These are phyloP conservation scores for Leptinotarsa rubiginosa DNA, from an alignment of 2,888 invertebrate species.

Conservation along the genomic window DNA sequence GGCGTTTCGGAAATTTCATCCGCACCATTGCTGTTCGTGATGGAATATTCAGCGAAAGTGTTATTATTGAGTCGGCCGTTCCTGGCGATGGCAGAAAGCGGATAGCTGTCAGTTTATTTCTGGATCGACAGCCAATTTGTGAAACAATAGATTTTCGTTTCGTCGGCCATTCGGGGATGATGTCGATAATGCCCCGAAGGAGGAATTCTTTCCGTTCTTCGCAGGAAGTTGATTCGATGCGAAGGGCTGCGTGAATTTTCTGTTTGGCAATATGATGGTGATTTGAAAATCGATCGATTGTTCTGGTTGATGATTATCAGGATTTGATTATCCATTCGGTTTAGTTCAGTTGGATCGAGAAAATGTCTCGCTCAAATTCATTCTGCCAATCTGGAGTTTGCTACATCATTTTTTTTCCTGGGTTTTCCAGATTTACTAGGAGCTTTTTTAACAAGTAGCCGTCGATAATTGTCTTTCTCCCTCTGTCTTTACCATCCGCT, in stretches of 20 bases:
- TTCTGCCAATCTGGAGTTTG: no score
- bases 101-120: constrained; percentile 33
- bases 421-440: no score
- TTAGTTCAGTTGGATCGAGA: no score
- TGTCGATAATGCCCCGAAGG: constrained; percentile 15
- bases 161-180: background rate
- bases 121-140: constrained; percentile 33
- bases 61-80: constrained; percentile 30
- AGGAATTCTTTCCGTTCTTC: background rate
- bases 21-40: constrained; percentile 26
- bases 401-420: no score
- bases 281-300: background rate
- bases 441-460: no score
- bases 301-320: no score
- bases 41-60: constrained; percentile 30
- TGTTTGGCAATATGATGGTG: background rate
- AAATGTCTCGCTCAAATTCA: no score
- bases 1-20: constrained; percentile 28
- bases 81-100: constrained; percentile 16
- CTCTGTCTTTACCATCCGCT: no score
- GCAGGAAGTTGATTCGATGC: constrained; percentile 9
- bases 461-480: no score
- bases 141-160: constrained; percentile 32
- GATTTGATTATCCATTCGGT: no score
- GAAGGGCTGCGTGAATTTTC: background rate